These are phyloP conservation scores for Dasysyrphus albostriatus DNA, from an alignment of 2,888 invertebrate genomes.

Conservation along the genomic window DNA sequence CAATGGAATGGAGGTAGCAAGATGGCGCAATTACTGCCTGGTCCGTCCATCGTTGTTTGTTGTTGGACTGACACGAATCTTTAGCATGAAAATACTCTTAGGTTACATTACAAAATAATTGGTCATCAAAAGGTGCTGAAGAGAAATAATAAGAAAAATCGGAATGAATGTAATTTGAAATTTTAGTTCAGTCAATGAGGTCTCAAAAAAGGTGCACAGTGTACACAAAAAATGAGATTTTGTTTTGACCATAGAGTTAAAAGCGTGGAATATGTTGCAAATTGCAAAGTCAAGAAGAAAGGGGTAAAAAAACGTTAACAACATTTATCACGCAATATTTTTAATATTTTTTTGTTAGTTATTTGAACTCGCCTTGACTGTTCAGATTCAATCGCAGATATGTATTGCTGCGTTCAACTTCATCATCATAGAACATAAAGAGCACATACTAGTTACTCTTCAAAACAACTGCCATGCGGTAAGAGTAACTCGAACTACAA, in stretches of 20 bases:
- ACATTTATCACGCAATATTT: too few relatives aligned
- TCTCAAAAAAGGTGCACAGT: neutral
- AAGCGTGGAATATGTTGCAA: too few relatives aligned
- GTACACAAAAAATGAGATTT: neutral
- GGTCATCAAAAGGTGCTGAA: neutral
- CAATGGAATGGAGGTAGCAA: slow-evolving; percentile 5
- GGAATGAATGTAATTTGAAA: neutral
- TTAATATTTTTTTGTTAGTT: too few relatives aligned
- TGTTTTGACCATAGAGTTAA: neutral
- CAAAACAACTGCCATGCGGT: neutral
- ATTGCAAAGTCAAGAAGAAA: too few relatives aligned
- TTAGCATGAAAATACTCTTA: neutral
- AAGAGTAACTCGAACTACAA: neutral
- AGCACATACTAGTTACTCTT: neutral
- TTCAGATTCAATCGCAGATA: too few relatives aligned
- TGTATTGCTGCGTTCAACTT: too few relatives aligned
- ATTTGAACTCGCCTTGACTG: too few relatives aligned
- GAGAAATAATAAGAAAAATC: neutral
- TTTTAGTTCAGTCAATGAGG: neutral
- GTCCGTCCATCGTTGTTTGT: neutral
- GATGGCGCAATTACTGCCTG: slow-evolving; percentile 43
- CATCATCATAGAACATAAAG: too few relatives aligned
- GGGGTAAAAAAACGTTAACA: too few relatives aligned
- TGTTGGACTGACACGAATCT: neutral
- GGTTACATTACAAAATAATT: neutral